phyloP scores from a whole-genome alignment of 1,140 invertebrate genomes.

The Antheraea mylitta region DNA sequence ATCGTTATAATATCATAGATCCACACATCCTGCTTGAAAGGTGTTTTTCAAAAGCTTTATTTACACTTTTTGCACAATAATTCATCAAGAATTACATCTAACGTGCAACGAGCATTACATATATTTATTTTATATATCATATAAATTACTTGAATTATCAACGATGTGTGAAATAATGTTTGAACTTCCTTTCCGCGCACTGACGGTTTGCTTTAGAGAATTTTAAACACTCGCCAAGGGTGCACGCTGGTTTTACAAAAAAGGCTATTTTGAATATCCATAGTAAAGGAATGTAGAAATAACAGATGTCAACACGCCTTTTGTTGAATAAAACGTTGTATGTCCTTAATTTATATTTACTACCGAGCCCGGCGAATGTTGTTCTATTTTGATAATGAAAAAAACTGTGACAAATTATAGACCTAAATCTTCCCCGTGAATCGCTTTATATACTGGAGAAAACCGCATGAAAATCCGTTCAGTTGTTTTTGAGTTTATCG shows the following conservation, averaged over 20 bases:
- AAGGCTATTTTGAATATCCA: neutral
- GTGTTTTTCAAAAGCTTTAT: neutral
- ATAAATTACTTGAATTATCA: slow-evolving; percentile 13
- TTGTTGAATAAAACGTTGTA: no score
- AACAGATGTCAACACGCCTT: neutral
- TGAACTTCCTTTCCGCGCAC: neutral
- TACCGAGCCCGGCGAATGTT: no score
- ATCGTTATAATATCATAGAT: neutral
- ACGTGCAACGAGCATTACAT: neutral
- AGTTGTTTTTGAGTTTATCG: no score
- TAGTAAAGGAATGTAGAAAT: neutral
- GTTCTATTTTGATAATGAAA: no score
- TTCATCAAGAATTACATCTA: neutral
- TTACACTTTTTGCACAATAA: neutral
- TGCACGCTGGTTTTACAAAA: neutral
- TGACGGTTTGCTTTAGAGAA: neutral
- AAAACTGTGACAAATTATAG: no score
- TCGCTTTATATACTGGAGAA: no score
- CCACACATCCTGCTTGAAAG: neutral
- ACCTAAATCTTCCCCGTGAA: no score
- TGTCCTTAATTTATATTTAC: no score
- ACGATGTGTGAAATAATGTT: slow-evolving; percentile 7
- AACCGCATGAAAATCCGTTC: no score
- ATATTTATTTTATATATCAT: neutral
- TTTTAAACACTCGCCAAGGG: neutral